A percentile compares a stretch with the other conserved stretches of the same genome.
Conservation (phyloP, 2,797 vertebrate species). For the Sitta carolinensis region DNA sequence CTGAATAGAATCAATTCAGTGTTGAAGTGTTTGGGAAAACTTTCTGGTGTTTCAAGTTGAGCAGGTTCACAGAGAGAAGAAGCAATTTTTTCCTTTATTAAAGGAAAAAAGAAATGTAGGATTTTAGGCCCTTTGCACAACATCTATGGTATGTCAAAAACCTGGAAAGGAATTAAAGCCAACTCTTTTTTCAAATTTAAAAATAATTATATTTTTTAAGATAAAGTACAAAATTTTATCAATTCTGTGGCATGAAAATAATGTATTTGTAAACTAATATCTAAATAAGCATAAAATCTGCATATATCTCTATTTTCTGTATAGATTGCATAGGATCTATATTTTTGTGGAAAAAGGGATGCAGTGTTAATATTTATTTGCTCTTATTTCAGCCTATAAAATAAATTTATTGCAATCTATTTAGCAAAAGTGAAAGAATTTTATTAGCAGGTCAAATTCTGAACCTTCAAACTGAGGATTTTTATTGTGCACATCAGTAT, state of each 20-base stretch:
- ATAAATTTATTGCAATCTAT: background rate
- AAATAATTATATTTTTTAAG: background rate
- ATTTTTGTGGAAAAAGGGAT: background rate
- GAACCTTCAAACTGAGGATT: rapidly evolving
- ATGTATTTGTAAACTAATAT: background rate
- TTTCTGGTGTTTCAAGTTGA: background rate
- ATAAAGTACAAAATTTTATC: background rate
- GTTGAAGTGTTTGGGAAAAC: background rate
- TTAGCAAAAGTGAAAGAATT: background rate
- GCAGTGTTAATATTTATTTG: background rate
- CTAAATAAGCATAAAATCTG: background rate
- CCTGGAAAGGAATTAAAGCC: rapidly evolving
- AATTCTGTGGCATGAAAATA: background rate
- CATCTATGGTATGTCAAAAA: background rate
- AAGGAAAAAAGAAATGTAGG: background rate
- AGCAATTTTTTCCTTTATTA: background rate
- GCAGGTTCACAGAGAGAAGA: background rate
- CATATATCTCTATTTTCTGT: background rate
- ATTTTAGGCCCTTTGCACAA: background rate
- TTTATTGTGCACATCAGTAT: background rate
- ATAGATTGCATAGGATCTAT: background rate
- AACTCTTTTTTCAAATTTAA: background rate
- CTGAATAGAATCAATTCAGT: background rate
- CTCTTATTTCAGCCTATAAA: background rate
- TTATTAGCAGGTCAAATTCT: background rate